Percentiles rank a stretch among this genome's conserved stretches.
Evolutionary conservation across 1,140 invertebrate genomes (phyloP).

Genomic region (Oncopeltus fasciatus): DNA sequence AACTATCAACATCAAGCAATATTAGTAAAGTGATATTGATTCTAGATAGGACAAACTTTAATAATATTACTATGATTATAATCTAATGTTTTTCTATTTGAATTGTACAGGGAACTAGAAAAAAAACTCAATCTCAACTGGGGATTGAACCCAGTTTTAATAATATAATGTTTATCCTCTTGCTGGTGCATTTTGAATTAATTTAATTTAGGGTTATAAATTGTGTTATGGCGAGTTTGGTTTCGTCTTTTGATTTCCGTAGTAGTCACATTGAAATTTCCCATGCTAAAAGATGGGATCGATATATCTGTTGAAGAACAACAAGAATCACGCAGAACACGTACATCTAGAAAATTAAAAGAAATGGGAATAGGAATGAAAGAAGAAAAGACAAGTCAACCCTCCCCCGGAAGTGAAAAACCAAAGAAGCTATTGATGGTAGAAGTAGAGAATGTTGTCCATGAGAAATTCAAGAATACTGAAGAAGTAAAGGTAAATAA

Average conservation of each 20-base stretch:
- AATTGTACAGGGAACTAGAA: no score
- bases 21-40: no score
- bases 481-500: constrained; percentile 92
- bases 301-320: constrained; percentile 33
- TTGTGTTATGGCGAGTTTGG: neutral
- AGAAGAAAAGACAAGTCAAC: neutral
- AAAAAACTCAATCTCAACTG: no score
- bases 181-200: no score
- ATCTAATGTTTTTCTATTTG: no score
- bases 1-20: no score
- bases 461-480: constrained; percentile 78
- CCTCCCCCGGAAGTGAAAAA: neutral
- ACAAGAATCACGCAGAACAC: constrained; percentile 13
- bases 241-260: constrained; percentile 4
- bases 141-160: no score
- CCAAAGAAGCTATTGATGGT: constrained; percentile 59
- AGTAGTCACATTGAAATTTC: constrained; percentile 31
- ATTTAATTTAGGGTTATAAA: no score
- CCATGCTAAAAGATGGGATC: constrained; percentile 23
- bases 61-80: no score
- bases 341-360: constrained; percentile 12
- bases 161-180: no score
- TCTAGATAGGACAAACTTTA: no score
- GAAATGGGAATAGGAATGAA: neutral
- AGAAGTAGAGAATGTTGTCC: constrained; percentile 84